Conservation (phyloP, 1,140 invertebrate genomes). For the Pseudoatta argentina region DNA sequence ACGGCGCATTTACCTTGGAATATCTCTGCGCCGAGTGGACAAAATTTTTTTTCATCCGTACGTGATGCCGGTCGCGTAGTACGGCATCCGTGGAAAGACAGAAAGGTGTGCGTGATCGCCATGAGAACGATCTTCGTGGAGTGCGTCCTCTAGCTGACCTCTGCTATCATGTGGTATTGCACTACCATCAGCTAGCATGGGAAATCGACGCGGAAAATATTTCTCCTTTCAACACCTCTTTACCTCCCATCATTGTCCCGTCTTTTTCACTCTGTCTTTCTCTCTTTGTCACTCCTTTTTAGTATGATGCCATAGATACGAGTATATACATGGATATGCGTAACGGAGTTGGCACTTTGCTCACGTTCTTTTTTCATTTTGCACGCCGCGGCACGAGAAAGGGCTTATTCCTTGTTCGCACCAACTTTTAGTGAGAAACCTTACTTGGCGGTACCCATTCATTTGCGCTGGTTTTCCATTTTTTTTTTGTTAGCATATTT, state of each 20-base stretch:
- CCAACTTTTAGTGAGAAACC: conserved; percentile 54
- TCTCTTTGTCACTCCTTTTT: conserved; percentile 14
- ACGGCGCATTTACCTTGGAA: conserved; percentile 44
- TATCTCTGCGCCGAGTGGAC: conserved; percentile 40
- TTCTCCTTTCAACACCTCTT: conserved; percentile 62
- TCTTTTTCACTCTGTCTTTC: conserved; percentile 3
- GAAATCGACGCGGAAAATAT: conserved; percentile 75
- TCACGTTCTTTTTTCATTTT: conserved; percentile 70
- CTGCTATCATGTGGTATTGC: conserved; percentile 64
- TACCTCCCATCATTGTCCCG: background rate
- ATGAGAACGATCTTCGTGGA: conserved; percentile 70
- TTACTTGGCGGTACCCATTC: conserved; percentile 61
- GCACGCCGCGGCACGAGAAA: conserved; percentile 72
- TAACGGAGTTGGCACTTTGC: conserved; percentile 44
- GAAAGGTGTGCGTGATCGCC: conserved; percentile 72
- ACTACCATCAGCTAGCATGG: conserved; percentile 37
- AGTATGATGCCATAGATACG: background rate
- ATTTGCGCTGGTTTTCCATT: conserved; percentile 64
- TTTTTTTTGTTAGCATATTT: conserved; percentile 1
- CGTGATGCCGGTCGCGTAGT: conserved; percentile 60
- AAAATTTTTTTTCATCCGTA: conserved; percentile 26
- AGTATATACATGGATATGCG: conserved; percentile 2
- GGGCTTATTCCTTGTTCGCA: conserved; percentile 72
- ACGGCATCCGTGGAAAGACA: conserved; percentile 59
- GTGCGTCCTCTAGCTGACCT: conserved; percentile 62